These are phyloP conservation scores for Thalassoma bifasciatum DNA, from an alignment of 2,113 vertebrate genomes.

Conservation along the genomic window DNA sequence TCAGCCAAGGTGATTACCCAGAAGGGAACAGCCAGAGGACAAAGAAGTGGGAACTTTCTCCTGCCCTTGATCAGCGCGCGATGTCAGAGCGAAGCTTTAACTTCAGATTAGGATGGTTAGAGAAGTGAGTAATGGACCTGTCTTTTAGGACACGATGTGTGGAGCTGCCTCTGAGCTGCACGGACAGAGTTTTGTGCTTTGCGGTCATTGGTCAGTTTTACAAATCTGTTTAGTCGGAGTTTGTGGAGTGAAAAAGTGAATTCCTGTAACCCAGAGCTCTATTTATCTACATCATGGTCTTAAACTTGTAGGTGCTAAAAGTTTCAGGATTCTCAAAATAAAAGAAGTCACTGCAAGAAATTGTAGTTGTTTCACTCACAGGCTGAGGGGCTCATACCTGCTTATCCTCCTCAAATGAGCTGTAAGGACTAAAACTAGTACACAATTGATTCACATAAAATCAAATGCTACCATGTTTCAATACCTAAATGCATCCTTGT, in stretches of 20 bases:
- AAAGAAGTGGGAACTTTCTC: constrained; percentile 58
- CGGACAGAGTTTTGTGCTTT: constrained; percentile 36
- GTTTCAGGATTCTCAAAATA: too few relatives aligned
- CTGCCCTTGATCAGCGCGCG: constrained; percentile 47
- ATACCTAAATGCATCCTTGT: too few relatives aligned
- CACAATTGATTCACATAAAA: too few relatives aligned
- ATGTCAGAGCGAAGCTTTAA: constrained; percentile 52
- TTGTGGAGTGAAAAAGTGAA: neutral
- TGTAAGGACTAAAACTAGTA: too few relatives aligned
- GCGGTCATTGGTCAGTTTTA: constrained; percentile 34
- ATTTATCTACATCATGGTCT: too few relatives aligned
- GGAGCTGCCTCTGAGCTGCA: constrained; percentile 18
- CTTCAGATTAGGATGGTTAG: constrained; percentile 55
- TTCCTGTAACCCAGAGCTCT: neutral
- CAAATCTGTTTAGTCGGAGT: constrained; percentile 57
- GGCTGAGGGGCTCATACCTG: too few relatives aligned
- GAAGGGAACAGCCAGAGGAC: constrained; percentile 73
- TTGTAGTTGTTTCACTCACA: neutral
- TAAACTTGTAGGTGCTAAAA: neutral
- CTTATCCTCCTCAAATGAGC: too few relatives aligned
- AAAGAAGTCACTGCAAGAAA: too few relatives aligned
- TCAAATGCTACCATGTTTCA: too few relatives aligned
- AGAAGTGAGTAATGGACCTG: constrained; percentile 67
- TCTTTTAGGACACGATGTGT: constrained; percentile 56
- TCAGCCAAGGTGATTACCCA: constrained; percentile 71